Evolutionary conservation across 2,797 vertebrate genomes (phyloP), one percentile per base, ranked within the genome.

Genomic region (Neostethus bicornis): DNA sequence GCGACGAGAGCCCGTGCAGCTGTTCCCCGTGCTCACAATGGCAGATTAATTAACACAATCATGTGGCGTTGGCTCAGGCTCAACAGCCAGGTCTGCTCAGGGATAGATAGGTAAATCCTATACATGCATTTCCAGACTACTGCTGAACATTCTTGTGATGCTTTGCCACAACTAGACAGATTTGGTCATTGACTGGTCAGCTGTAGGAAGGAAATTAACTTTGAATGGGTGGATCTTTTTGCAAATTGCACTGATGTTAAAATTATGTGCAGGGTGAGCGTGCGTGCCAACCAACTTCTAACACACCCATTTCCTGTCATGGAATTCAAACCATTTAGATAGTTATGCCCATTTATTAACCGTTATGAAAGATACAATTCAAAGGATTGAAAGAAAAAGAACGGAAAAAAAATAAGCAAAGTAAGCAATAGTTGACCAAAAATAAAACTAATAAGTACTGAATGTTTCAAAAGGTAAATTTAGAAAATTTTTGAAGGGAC

Each of bases 21-120:
- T 98, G 97, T 94, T 95, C 94, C 94, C 93, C 93, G 89, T 88
- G 94, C 94, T 95, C 94, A 97, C 96, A 97, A 98, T 96, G 96
- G 96, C 96, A 97, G 97, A 98, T 99, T 98, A 99, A 98, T 98
- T 97, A 99, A 97, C 97, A 98, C 95, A 98, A 94, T 96, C 96
- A 93, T 96, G 94, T 93, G 95, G 94, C 92, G 91, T 94, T 99
- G 96, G 96, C 97, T 95, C 87, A 75, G 90, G 92, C 95, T 99
- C 96, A 99, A 95, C 94, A 93, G 92, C 92, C 94, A 94, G 95
- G 96, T 96, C 96, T 99, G 95, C 94, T 94, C 92, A 84, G 86
- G 94, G 95, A 94, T 92, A 98, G 96, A 97, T 99, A 98, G 96
- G 96, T 99, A 98, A 98, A 98, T 98, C 95, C 96, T 94, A 93